Evolutionary conservation across 2,888 invertebrate species (phyloP).

Genomic region (Phania funesta): DNA sequence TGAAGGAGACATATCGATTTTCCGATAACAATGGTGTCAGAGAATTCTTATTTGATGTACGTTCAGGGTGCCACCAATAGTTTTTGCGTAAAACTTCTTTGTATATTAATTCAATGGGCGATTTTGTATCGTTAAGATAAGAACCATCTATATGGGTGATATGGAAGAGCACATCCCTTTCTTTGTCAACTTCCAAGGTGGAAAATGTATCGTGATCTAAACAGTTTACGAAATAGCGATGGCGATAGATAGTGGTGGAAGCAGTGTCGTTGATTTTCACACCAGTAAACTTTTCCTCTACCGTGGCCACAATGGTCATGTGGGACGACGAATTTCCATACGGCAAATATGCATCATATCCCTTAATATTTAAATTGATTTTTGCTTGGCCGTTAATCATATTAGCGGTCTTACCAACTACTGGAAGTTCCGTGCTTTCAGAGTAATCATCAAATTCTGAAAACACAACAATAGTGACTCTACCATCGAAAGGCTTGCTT

Average conservation of each 20-base stretch:
- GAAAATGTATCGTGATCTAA: slow-evolving; percentile 87
- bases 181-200: slow-evolving; percentile 94
- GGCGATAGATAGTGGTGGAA: slow-evolving; percentile 88
- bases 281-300: too few relatives aligned
- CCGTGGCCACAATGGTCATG: too few relatives aligned
- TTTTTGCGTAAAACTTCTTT: too few relatives aligned
- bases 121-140: slow-evolving; percentile 83
- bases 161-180: too few relatives aligned
- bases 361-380: slow-evolving; percentile 73
- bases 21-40: slow-evolving; percentile 56
- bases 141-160: slow-evolving; percentile 86
- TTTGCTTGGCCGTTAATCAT: slow-evolving; percentile 72
- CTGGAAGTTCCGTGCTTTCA: too few relatives aligned
- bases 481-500: slow-evolving; percentile 92
- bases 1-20: slow-evolving; percentile 80
- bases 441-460: slow-evolving; percentile 80
- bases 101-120: too few relatives aligned
- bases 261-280: too few relatives aligned
- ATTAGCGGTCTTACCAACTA: slow-evolving; percentile 75
- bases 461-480: slow-evolving; percentile 84
- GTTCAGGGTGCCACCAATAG: slow-evolving; percentile 55
- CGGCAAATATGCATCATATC: too few relatives aligned
- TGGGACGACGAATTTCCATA: too few relatives aligned
- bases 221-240: too few relatives aligned
- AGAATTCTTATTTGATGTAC: neutral